These are phyloP conservation scores for Acinonyx jubatus DNA, from an alignment of 2,113 vertebrate genomes.

Conservation along the genomic window DNA sequence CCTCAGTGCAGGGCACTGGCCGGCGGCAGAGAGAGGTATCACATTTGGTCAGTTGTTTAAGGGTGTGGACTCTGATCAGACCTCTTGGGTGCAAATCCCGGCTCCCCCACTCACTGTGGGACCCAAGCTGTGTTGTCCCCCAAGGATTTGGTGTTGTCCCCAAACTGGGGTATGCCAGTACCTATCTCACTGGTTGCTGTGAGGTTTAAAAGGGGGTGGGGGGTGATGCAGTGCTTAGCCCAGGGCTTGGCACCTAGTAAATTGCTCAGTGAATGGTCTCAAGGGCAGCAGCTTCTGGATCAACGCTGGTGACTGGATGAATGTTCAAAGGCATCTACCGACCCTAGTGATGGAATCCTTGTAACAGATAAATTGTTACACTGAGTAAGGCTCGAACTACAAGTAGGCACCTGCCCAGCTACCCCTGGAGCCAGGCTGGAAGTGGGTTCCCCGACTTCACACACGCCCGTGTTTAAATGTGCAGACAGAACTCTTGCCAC, in stretches of 20 bases:
- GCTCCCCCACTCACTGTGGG: background rate
- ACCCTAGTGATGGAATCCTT: background rate
- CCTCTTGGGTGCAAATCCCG: background rate
- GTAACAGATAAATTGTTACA: background rate
- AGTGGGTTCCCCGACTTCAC: background rate
- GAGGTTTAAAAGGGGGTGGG: background rate
- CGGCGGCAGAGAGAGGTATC: background rate
- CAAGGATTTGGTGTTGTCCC: background rate
- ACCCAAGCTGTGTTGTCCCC: background rate
- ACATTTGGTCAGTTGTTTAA: background rate
- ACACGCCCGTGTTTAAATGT: background rate
- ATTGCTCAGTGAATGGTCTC: background rate
- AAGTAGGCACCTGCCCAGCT: background rate
- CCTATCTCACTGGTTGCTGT: background rate
- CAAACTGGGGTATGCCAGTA: background rate
- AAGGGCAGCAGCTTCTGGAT: background rate
- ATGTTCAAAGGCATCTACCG: background rate
- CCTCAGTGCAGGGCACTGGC: background rate
- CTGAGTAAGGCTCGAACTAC: background rate
- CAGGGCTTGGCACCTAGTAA: background rate
- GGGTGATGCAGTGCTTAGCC: background rate
- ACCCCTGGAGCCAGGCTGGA: background rate
- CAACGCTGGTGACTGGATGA: background rate
- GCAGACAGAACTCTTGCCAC: slow-evolving; percentile 15
- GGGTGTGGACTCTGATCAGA: background rate